phyloP scores from a whole-genome alignment of 1,140 invertebrate genomes.

The Lethocerus indicus region DNA sequence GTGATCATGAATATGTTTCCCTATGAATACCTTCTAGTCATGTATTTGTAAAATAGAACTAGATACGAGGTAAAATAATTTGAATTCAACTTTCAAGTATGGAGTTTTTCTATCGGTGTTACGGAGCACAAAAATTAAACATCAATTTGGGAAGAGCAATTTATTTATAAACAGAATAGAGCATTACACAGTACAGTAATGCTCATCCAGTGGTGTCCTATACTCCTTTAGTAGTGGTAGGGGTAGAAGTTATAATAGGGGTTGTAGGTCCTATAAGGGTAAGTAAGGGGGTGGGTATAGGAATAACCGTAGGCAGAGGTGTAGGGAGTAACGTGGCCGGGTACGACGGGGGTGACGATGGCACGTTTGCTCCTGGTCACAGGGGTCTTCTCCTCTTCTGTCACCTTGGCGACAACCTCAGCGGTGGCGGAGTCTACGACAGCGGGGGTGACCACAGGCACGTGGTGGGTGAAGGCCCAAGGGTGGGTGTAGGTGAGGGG shows the following conservation, averaged over 20 bases:
- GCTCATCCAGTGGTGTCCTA: background rate
- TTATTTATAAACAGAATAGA: background rate
- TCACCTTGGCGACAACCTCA: background rate
- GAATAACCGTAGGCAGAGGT: constrained; percentile 1
- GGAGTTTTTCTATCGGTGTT: too few species aligned
- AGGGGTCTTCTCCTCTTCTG: background rate
- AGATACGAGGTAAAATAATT: too few species aligned
- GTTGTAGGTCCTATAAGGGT: too few species aligned
- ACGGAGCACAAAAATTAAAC: too few species aligned
- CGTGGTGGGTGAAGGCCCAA: constrained; percentile 3
- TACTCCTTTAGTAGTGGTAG: background rate
- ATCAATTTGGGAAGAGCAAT: too few species aligned
- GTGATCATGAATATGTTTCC: too few species aligned
- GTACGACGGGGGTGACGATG: background rate
- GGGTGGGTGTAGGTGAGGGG: constrained; percentile 1
- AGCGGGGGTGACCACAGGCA: constrained; percentile 4
- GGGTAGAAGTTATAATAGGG: constrained; percentile 1
- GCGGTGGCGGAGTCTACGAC: constrained; percentile 14
- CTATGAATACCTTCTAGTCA: too few species aligned
- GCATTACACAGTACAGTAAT: background rate
- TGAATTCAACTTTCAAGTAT: too few species aligned
- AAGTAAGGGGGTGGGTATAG: constrained; percentile 19
- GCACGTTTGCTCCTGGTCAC: too few species aligned
- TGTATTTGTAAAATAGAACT: too few species aligned
- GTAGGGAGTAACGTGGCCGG: constrained; percentile 1